Base-by-base conservation (phyloP, 2,797 vertebrate species). In the Cichlasoma orientale region DNA sequence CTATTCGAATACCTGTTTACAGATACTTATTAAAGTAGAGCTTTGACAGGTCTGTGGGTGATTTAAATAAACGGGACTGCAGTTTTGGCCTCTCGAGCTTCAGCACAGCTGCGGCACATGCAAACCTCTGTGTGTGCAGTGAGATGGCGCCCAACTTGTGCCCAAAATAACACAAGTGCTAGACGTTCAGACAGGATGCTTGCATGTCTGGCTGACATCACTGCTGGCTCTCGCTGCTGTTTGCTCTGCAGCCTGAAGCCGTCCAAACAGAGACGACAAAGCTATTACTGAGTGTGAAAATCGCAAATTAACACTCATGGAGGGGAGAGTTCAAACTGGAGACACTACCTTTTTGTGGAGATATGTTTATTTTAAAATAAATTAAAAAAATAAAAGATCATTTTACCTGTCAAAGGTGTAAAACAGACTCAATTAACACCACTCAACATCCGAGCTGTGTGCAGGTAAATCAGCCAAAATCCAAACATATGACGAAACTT, bases 131-230 rank as follows among this genome's bases (percentile, higher is more conserved):
- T n/a, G 33, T 9, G 53, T 50, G 38, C 11, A 57, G 74, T 54
- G 82, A 82, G 80, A 70, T 58, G 79, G 66, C 57, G 77, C 77
- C 81, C 80, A 80, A 83, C 29, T 56, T 74, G 75, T 89, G 90
- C 89, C 93, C 86, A 92, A 78, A 91, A 90, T 89, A 94, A 94
- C 92, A 93, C 36, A 12, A 78, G 80, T 3, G 74, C 82, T 11
- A 93, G 93, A 92, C 83, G 18, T 81, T 88, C 87, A 91, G 89
- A 88, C 92, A 50, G 83, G 82, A 81, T 31, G 87, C 81, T 86
- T 61, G 77, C 69, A 80, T 54, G 83, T 82, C 80, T 58, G 83
- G 50, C 83, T 93, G 93, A 94, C 92, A 89, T 94, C 90, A 94
- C 74, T 7, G 47, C 85, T 94, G 93, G 92, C 89, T 57, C 82